phyloP scores from a whole-genome alignment of 2,797 vertebrate species.

The Etheostoma nigrum region DNA sequence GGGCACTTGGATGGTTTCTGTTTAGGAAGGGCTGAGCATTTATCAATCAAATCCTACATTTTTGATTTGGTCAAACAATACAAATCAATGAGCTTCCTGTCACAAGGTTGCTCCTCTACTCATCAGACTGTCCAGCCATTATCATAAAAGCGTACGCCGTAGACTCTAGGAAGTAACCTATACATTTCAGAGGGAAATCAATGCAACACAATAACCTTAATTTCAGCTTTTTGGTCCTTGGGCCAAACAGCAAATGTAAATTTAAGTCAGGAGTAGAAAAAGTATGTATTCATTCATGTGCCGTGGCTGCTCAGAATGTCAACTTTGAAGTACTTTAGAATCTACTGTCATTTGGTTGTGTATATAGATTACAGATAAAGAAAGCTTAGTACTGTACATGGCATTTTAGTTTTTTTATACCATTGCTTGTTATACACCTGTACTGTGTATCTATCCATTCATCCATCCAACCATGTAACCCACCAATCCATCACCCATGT shows the following conservation, averaged over 20 bases:
- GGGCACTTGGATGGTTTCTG: slow-evolving; percentile 33
- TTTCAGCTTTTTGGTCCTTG: slow-evolving; percentile 42
- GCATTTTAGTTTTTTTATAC: background rate
- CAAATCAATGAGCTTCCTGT: slow-evolving; percentile 41
- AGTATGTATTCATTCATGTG: slow-evolving; percentile 8
- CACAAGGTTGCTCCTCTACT: slow-evolving; percentile 30
- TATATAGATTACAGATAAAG: background rate
- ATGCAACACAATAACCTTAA: slow-evolving; percentile 41
- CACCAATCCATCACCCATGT: slow-evolving; percentile 33
- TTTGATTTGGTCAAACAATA: slow-evolving; percentile 45
- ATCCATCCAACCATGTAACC: slow-evolving; percentile 22
- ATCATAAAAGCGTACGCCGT: slow-evolving; percentile 45
- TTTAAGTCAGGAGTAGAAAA: slow-evolving; percentile 25
- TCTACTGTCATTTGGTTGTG: slow-evolving; percentile 14
- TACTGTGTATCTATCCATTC: slow-evolving; percentile 22
- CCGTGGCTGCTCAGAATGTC: slow-evolving; percentile 18
- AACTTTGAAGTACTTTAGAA: slow-evolving; percentile 28
- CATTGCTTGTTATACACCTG: background rate
- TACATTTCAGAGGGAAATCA: slow-evolving; percentile 56
- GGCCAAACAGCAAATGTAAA: slow-evolving; percentile 30
- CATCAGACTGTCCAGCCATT: slow-evolving; percentile 45
- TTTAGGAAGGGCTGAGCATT: slow-evolving; percentile 30
- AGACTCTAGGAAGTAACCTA: slow-evolving; percentile 38
- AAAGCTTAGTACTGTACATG: background rate
- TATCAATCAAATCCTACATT: slow-evolving; percentile 33